These are phyloP conservation scores for Chiridota heheva DNA, from an alignment of 35 echinoderm and acorn worm genomes.

Conservation along the genomic window DNA sequence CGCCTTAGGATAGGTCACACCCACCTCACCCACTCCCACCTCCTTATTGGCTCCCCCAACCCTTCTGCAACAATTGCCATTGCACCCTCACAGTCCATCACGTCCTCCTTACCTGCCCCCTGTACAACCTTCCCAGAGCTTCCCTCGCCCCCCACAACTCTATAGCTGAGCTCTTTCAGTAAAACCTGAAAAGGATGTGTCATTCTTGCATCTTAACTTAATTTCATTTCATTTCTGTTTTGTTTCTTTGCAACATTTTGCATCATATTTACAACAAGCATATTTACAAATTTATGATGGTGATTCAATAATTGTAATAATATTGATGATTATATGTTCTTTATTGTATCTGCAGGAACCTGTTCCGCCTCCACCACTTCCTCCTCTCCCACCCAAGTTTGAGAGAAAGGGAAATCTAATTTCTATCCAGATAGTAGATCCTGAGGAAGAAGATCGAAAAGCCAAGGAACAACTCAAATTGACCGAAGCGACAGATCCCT, in stretches of 20 bases:
- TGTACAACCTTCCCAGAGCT: too few relatives aligned
- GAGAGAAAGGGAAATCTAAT: slow-evolving; percentile 69
- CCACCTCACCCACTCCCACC: too few relatives aligned
- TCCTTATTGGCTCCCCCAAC: too few relatives aligned
- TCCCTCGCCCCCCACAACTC: too few relatives aligned
- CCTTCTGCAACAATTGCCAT: too few relatives aligned
- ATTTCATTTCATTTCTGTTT: too few relatives aligned
- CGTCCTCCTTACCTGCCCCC: too few relatives aligned
- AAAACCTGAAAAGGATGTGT: too few relatives aligned
- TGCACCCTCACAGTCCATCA: too few relatives aligned
- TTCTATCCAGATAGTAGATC: slow-evolving; percentile 64
- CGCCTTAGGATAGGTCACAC: too few relatives aligned
- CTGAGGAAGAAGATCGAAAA: slow-evolving; percentile 23
- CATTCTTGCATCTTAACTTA: too few relatives aligned
- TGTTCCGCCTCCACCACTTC: not conserved
- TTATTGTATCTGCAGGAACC: slow-evolving; percentile 8
- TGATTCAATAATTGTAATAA: not conserved
- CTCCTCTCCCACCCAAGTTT: slow-evolving; percentile 30
- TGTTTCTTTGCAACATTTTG: not conserved
- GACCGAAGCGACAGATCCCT: not conserved
- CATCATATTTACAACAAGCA: not conserved
- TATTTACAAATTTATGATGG: not conserved
- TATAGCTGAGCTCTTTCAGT: too few relatives aligned
- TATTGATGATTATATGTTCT: not conserved
- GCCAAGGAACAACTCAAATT: not conserved